Evolutionary conservation across 2,113 vertebrate genomes (phyloP), one percentile per base, ranked within the genome.

Genomic region (Cephalopholis sonnerati): DNA sequence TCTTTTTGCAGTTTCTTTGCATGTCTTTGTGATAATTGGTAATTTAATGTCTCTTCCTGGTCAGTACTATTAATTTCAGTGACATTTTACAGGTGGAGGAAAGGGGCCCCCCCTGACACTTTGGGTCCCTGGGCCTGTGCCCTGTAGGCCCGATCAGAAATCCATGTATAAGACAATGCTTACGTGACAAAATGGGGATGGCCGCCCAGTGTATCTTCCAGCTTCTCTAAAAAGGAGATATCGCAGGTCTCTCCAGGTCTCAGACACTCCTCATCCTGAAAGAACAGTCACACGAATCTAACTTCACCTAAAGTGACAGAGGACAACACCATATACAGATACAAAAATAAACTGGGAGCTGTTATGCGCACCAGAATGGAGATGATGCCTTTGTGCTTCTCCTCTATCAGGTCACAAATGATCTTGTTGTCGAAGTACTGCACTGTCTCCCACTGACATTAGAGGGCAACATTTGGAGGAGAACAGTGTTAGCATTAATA

Each of bases 361-460:
- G 24, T 55, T 7, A 15, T 46, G 90, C 95, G 83, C 89, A 99
- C 98, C 96, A 99, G 88, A 85, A 99, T 97, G 77, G 98, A 97
- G 87, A 99, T 98, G 92, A 99, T 98, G 93, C 98, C 98, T 95
- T 97, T 99, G 93, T 97, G 97, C 86, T 99, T 99, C 94, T 98
- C 98, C 83, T 99, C 98, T 39, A 99, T 98, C 90, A 99, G 94
- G 89, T 99, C 98, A 80, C 98, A 99, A 76, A 99, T 99, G 79
- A 98, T 97, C 95, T 99, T 99, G 95, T 99, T 99, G 94, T 99
- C 97, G 92, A 99, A 99, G 93, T 99, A 99, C 66, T 97, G 96
- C 87, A 99, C 98, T 0, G 97, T 95, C 87, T 99, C 98, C 98
- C 98, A 99, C 98, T 99, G 87, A 53, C 66, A 79, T 53, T 86